Conservation (phyloP, 1,140 invertebrate species). For the Atta colombica region DNA sequence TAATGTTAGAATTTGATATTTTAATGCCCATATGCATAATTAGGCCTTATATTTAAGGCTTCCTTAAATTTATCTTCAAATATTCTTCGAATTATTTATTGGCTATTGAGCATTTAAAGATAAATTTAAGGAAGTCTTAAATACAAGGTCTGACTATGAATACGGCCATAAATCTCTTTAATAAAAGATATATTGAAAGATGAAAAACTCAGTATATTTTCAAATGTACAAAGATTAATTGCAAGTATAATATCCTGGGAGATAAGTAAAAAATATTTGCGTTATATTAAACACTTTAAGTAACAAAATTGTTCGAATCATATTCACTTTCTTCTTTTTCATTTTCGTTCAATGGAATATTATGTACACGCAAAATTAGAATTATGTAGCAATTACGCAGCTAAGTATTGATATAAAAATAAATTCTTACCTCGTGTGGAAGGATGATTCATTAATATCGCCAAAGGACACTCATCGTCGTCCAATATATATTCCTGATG, state of each 20-base stretch:
- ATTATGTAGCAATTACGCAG: background rate
- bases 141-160: no score
- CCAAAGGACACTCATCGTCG: constrained; percentile 98
- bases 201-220: background rate
- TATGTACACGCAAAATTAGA: background rate
- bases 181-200: background rate
- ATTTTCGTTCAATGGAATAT: background rate
- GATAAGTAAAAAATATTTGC: background rate
- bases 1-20: background rate
- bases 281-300: background rate
- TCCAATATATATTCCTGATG: constrained; percentile 96
- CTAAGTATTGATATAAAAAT: background rate
- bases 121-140: no score
- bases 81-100: no score
- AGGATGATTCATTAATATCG: constrained; percentile 96
- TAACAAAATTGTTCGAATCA: background rate
- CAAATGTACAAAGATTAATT: constrained; percentile 13
- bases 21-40: background rate
- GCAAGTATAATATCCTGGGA: background rate
- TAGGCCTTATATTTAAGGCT: no score
- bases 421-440: constrained; percentile 91
- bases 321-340: background rate
- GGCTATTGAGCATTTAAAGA: no score
- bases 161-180: background rate
- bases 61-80: no score